Evolutionary conservation across 2,888 invertebrate genomes (phyloP).

Genomic region (Atethmia centrago): DNA sequence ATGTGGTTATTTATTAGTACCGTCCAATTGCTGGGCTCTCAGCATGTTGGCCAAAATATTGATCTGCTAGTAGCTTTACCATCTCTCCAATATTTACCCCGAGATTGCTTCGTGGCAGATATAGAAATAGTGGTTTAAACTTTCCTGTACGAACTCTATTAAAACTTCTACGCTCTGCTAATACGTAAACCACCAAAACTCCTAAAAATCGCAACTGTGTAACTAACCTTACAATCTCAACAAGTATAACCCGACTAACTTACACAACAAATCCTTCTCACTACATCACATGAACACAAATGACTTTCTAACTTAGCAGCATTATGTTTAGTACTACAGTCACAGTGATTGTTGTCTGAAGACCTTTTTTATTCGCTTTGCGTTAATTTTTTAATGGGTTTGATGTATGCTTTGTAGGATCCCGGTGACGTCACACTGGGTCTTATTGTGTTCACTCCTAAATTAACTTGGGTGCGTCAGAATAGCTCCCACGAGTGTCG

Average conservation of each 20-base stretch:
- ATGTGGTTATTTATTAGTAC: too few species aligned
- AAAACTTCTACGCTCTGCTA: too few species aligned
- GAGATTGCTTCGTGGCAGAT: too few species aligned
- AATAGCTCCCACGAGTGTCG: neutral
- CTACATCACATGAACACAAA: neutral
- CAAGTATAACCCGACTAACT: slow-evolving; percentile 37
- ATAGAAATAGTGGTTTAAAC: too few species aligned
- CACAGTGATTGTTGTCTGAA: slow-evolving; percentile 39
- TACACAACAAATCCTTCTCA: neutral
- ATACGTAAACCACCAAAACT: too few species aligned
- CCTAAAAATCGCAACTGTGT: neutral
- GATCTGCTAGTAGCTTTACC: too few species aligned
- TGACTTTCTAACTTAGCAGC: slow-evolving; percentile 1
- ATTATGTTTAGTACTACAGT: slow-evolving; percentile 2
- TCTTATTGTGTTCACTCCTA: neutral
- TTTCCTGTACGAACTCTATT: too few species aligned
- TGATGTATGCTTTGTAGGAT: neutral
- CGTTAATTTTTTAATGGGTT: slow-evolving; percentile 37
- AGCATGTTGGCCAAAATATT: too few species aligned
- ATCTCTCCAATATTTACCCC: too few species aligned
- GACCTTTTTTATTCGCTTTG: slow-evolving; percentile 32
- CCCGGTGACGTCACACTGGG: neutral
- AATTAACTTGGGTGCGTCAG: neutral
- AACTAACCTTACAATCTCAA: slow-evolving; percentile 32
- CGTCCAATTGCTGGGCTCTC: too few species aligned